Evolutionary conservation across 2,888 invertebrate species (phyloP).

Genomic region (Hedychridium roseum): DNA sequence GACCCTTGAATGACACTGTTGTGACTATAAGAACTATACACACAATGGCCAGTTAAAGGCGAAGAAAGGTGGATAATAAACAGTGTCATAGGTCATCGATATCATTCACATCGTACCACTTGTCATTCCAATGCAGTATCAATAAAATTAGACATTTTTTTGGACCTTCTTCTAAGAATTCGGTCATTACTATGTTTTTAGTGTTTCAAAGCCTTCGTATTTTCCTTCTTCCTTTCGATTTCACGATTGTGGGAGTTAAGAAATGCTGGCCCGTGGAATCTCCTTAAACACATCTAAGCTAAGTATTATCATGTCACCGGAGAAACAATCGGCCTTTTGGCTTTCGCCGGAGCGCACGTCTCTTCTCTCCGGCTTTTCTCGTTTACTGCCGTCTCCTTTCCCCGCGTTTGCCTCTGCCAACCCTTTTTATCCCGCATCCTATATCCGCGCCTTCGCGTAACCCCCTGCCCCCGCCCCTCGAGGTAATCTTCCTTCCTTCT

Average conservation of each 20-base stretch:
- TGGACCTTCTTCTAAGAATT: too few relatives aligned
- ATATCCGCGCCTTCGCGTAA: conserved; percentile 35
- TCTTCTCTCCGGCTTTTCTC: neutral
- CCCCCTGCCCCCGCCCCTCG: conserved; percentile 20
- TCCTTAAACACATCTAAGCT: conserved; percentile 31
- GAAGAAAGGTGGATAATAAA: too few relatives aligned
- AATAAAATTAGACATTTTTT: too few relatives aligned
- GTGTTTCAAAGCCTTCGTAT: neutral
- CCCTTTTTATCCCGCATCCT: conserved; percentile 29
- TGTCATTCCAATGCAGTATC: too few relatives aligned
- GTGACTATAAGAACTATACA: too few relatives aligned
- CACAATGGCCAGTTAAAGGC: too few relatives aligned
- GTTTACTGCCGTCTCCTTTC: conserved; percentile 21
- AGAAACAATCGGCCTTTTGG: conserved; percentile 27
- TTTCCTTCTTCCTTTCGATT: neutral
- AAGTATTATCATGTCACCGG: conserved; percentile 36
- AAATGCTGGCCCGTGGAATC: conserved; percentile 9
- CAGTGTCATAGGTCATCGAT: too few relatives aligned
- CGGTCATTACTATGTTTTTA: too few relatives aligned
- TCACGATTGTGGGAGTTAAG: too few relatives aligned
- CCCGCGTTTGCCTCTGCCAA: too few relatives aligned
- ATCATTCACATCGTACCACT: too few relatives aligned
- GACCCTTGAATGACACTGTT: too few relatives aligned
- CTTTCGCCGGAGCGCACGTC: neutral
- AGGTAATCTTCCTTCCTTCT: conserved; percentile 24